Evolutionary conservation across 1,140 invertebrate genomes (phyloP), one percentile per base, ranked within the genome.

Genomic region (Plodia interpunctella): DNA sequence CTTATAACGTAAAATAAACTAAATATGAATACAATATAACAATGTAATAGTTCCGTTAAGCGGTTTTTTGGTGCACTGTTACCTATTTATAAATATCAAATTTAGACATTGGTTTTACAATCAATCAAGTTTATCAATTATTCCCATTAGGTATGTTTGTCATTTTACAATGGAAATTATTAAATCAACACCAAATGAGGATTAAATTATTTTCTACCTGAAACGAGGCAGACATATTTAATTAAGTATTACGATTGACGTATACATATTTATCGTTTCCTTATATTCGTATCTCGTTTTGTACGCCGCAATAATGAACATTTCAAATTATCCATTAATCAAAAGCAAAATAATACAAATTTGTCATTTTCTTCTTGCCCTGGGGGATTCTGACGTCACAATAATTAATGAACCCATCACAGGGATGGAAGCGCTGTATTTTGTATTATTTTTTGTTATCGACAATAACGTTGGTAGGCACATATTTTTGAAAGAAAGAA

Each of bases 331-430:
- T 35, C 38, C 65, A 74, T 74, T 70, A 68, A 74, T 74, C 71
- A 74, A 55, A 54, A 53, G 50, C 55, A 44, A 65, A 66, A 70
- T 60, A 57, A 62, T 66, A 68, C 63, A 59, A 70, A 73, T 73
- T 73, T 70, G 68, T 70, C 71, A 70, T 52, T 52, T 38, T 55
- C 63, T 55, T 57, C 49, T 60, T 55, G 59, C 59, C 53, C 55
- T 18, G 53, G 60, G 53, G 52, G 59, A n/a, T 60, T 52, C 49
- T 59, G 61, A 58, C 61, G 52, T 53, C 32, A 59, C 49, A 69
- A 66, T 72, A 71, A 74, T 75, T 78, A 78, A 78, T 74, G 70
- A 72, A 75, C 66, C 57, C 53, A 17, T 15, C 38, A 15, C 30
- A 11, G 11, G 30, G 11, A 44, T 44, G 15, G 38, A 44, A 6